Evolutionary conservation across 2,797 vertebrate species (phyloP), one percentile per base, ranked within the genome.

Genomic region (Triplophysa bombifrons): DNA sequence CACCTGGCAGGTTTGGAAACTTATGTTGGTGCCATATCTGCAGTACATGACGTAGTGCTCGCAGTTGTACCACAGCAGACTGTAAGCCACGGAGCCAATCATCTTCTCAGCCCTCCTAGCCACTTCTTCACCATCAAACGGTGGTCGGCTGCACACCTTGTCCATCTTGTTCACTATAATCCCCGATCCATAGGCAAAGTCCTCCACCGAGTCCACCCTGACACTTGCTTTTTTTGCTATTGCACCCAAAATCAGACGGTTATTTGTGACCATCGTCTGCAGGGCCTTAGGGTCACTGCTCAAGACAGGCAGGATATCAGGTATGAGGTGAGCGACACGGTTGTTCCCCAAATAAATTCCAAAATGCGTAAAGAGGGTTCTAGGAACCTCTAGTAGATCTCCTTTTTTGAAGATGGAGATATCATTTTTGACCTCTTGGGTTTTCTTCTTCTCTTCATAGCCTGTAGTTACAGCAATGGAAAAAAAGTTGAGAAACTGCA

Each of bases 21-120:
- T 99, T 88, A 96, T 90, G 0, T 92, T 84, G 70, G 94, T 89
- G 27, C 95, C 97, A 1, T 97, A 99, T 85, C 98, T 94, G 93
- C 97, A 99, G 94, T 96, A 93, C 90, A 97, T 98, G 85, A 98
- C 97, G 12, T 96, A 99, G 90, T 99, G 98, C 86, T 99, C 98
- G 81, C 98, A 99, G 93, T 99, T 99, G 92, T 98, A 96, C 98
- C 98, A 99, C 82, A 99, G 92, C 0, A 99, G 88, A 84, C 97
- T 98, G 90, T 99, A 99, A 19, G 91, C 89, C 19, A 95, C 92
- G 0, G 91, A 75, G 10, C 97, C 98, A 86, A 96, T 84, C 80
- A 95, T 91, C 80, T 93, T 95, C 92, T 99, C 96, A 0, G 97
- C 97, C 79, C 96, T 89, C 3, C 81, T 83, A 0, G 94, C 96